Percentiles rank a stretch among this genome's conserved stretches.
phyloP scores from a whole-genome alignment of 2,797 vertebrate species.

The Emydoidea blandingii region DNA sequence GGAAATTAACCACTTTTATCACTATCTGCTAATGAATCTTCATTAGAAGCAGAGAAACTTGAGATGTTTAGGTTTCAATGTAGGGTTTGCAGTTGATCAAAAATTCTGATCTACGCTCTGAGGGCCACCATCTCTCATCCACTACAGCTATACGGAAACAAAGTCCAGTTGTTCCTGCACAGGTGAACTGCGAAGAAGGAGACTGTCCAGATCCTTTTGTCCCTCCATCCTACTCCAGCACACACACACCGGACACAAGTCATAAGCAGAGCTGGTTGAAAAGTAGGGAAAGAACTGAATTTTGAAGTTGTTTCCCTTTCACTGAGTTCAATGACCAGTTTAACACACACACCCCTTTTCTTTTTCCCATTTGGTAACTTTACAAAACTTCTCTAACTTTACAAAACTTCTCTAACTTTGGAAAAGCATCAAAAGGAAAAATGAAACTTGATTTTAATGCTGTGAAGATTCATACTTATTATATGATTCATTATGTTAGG shows the following conservation, averaged over 20 bases:
- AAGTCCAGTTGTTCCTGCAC: neutral
- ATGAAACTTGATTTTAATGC: neutral
- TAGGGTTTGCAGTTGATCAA: neutral
- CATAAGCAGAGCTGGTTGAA: neutral
- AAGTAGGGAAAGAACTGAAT: neutral
- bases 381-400: no score
- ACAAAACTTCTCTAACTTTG: no score
- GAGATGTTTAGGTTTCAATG: accelerated
- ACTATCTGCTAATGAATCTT: neutral
- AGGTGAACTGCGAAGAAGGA: neutral
- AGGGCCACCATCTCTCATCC: neutral
- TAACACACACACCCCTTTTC: no score
- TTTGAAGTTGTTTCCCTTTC: slow-evolving; percentile 6
- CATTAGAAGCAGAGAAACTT: neutral
- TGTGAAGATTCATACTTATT: neutral
- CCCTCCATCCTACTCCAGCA: no score
- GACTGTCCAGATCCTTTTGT: no score
- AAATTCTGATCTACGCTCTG: neutral
- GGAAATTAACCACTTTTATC: neutral
- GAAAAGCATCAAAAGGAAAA: neutral
- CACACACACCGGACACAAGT: neutral
- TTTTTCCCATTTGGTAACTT: neutral
- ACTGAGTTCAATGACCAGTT: neutral
- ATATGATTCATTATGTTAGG: neutral
- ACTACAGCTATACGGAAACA: neutral